These are phyloP conservation scores for Tapera naevia DNA, from an alignment of 2,797 vertebrate species.

Conservation along the genomic window DNA sequence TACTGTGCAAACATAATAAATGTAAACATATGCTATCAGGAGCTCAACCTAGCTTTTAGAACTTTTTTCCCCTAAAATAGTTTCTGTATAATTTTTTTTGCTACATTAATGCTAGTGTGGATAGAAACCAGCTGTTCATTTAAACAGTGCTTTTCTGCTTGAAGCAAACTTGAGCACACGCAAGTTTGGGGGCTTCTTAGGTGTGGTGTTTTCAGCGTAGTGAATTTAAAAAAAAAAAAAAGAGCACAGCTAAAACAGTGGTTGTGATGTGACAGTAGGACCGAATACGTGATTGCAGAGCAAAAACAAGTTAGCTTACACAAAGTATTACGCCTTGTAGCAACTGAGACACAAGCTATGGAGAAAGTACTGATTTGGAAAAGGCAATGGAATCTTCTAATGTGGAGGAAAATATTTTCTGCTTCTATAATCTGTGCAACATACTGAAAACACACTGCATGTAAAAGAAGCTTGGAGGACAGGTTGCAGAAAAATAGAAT, in stretches of 20 bases:
- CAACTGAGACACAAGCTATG: not conserved
- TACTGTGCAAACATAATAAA: not conserved
- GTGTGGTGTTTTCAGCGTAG: not conserved
- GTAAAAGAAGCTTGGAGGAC: not conserved
- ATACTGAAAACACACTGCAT: not conserved
- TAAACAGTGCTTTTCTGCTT: not conserved
- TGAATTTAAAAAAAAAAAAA: not conserved
- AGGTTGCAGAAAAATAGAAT: not conserved
- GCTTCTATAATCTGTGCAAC: not conserved
- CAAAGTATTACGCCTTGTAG: not conserved
- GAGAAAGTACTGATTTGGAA: not conserved
- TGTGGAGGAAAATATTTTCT: not conserved
- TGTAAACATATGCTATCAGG: not conserved
- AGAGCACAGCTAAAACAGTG: not conserved
- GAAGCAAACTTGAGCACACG: fast-evolving
- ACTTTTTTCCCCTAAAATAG: not conserved
- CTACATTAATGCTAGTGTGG: not conserved
- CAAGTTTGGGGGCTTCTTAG: not conserved
- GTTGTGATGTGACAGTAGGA: not conserved
- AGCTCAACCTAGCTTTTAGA: not conserved
- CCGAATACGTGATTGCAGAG: not conserved
- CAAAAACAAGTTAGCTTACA: not conserved
- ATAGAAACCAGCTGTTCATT: not conserved
- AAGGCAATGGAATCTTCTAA: not conserved
- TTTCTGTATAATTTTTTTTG: not conserved